Percentiles rank a stretch among this genome's conserved stretches.
These are phyloP conservation scores for Alentia gelatinosa DNA, from an alignment of 2,888 invertebrate species.

Conservation along the genomic window DNA sequence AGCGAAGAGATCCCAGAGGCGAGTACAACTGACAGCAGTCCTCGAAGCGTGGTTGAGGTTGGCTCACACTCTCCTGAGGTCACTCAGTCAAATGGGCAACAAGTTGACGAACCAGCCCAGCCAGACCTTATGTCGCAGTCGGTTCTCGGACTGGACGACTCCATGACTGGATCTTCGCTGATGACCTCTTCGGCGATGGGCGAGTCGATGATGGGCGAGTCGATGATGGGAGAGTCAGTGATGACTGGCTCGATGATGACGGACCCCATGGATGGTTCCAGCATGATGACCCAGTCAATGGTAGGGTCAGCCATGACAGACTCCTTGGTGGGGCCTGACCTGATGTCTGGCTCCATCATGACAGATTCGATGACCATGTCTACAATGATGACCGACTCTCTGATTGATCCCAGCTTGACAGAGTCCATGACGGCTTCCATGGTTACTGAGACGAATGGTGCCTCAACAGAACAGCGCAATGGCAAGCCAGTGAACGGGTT, in stretches of 20 bases:
- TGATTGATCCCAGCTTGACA: constrained; percentile 1
- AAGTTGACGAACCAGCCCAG: background rate
- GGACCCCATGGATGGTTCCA: constrained; percentile 10
- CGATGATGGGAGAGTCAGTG: background rate
- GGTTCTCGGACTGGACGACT: background rate
- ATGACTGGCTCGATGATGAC: constrained; percentile 40
- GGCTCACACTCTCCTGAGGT: constrained; percentile 27
- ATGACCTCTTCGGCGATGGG: background rate
- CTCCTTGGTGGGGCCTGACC: background rate
- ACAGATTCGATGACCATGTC: background rate
- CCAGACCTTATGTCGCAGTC: constrained; percentile 28
- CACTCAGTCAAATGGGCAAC: background rate
- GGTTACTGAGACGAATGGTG: constrained; percentile 30
- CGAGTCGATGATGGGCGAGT: background rate
- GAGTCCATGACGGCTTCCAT: constrained; percentile 37
- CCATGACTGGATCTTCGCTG: background rate
- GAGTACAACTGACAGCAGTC: constrained; percentile 37
- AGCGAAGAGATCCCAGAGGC: constrained; percentile 38
- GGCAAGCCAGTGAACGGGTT: constrained; percentile 33
- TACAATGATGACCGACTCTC: constrained; percentile 28
- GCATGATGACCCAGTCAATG: constrained; percentile 33
- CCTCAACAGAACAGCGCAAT: background rate
- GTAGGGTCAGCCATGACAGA: background rate
- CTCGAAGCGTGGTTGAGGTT: constrained; percentile 30
- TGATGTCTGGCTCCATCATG: constrained; percentile 36